Evolutionary conservation across 2,888 invertebrate genomes (phyloP).

Genomic region (Nomada lathburiana): DNA sequence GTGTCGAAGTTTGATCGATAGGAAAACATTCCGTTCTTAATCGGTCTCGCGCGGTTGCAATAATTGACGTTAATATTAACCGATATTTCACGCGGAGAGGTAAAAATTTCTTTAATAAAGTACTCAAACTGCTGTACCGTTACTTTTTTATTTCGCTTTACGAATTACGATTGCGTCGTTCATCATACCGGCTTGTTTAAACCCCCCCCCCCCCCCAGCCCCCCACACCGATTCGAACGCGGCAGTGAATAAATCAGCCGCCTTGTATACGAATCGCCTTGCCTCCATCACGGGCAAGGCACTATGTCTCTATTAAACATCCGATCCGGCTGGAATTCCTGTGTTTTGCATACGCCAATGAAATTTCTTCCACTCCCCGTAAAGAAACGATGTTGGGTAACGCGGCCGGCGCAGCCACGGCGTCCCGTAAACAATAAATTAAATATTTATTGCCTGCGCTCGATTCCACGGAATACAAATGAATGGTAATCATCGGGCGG

Average conservation of each 20-base stretch:
- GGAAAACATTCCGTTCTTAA: neutral
- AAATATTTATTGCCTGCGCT: constrained; percentile 47
- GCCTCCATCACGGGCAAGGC: constrained; percentile 7
- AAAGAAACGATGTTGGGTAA: constrained; percentile 18
- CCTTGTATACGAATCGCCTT: constrained; percentile 21
- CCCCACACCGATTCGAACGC: neutral
- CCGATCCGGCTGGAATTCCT: constrained; percentile 16
- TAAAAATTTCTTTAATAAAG: neutral
- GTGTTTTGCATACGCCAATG: constrained; percentile 30
- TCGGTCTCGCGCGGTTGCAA: neutral
- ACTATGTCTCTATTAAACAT: constrained; percentile 41
- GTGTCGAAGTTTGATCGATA: neutral
- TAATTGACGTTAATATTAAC: neutral
- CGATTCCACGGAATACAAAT: constrained; percentile 43
- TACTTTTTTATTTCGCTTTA: neutral
- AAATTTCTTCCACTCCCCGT: constrained; percentile 14
- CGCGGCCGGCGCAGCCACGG: neutral
- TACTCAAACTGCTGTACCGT: neutral
- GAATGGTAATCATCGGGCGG: constrained; percentile 43
- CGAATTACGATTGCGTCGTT: neutral
- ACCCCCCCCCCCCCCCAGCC: too few relatives aligned
- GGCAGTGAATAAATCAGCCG: constrained; percentile 25
- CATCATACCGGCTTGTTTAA: neutral
- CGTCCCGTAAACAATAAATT: constrained; percentile 48
- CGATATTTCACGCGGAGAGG: neutral